These are phyloP conservation scores for Alsophila aescularia DNA, from an alignment of 2,888 invertebrate species.

Conservation along the genomic window DNA sequence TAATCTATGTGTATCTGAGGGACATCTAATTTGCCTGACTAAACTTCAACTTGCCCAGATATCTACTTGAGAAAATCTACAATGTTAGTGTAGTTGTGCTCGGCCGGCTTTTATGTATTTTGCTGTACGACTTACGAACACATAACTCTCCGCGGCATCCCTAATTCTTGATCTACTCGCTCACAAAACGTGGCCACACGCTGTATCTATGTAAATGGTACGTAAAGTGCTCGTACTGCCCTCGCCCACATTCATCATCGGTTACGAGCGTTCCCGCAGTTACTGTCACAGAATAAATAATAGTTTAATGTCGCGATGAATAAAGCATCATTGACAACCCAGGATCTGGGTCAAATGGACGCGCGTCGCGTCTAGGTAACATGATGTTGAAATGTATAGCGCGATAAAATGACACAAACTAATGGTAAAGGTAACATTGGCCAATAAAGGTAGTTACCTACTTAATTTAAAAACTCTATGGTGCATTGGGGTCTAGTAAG, in stretches of 20 bases:
- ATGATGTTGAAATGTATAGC: constrained; percentile 22
- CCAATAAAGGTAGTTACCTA: background rate
- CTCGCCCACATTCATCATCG: constrained; percentile 24
- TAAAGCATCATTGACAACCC: constrained; percentile 45
- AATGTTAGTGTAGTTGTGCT: too few relatives aligned
- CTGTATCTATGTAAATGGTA: constrained; percentile 23
- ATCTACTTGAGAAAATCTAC: too few relatives aligned
- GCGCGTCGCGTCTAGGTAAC: constrained; percentile 16
- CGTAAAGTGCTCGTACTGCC: constrained; percentile 18
- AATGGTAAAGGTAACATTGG: constrained; percentile 15
- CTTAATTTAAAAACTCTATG: background rate
- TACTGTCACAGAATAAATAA: too few relatives aligned
- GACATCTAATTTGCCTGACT: too few relatives aligned
- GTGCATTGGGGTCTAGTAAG: too few relatives aligned
- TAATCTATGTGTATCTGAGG: too few relatives aligned
- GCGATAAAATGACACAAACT: constrained; percentile 16
- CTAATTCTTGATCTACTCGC: constrained; percentile 21
- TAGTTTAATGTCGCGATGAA: constrained; percentile 40
- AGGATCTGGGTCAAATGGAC: constrained; percentile 47
- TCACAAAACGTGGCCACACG: constrained; percentile 19
- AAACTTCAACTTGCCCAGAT: too few relatives aligned
- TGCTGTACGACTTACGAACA: background rate
- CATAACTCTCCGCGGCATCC: constrained; percentile 14
- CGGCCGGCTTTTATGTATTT: background rate
- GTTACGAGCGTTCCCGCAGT: constrained; percentile 22